These are phyloP conservation scores for Athalia cordata DNA, from an alignment of 2,888 invertebrate genomes.

Conservation along the genomic window DNA sequence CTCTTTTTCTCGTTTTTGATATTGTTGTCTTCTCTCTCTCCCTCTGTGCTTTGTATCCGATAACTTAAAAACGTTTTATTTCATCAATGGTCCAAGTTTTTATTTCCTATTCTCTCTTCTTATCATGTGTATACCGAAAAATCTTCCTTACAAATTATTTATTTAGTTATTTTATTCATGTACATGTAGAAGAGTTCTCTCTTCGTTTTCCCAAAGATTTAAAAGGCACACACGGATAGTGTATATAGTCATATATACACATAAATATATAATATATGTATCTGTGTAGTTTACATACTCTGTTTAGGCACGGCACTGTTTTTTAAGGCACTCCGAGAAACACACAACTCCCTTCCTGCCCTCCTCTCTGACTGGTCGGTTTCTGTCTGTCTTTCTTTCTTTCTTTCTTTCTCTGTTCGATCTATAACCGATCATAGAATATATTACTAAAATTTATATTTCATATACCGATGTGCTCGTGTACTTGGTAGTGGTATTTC, in stretches of 20 bases:
- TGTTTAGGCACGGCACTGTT: neutral
- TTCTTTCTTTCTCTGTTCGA: conserved; percentile 24
- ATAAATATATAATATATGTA: neutral
- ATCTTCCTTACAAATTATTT: too few relatives aligned
- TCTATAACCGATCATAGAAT: too few relatives aligned
- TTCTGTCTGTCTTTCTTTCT: conserved; percentile 11
- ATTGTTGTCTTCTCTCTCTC: conserved; percentile 44
- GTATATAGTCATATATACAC: neutral
- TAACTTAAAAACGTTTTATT: neutral
- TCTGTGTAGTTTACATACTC: neutral
- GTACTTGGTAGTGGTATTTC: too few relatives aligned
- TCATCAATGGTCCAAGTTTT: too few relatives aligned
- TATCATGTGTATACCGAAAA: too few relatives aligned
- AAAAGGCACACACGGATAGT: neutral
- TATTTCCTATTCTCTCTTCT: too few relatives aligned
- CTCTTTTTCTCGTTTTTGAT: conserved; percentile 39
- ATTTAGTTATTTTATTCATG: too few relatives aligned
- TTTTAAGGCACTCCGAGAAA: conserved; percentile 1
- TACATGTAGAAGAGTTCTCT: too few relatives aligned
- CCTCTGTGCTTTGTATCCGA: conserved; percentile 40
- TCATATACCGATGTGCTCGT: too few relatives aligned
- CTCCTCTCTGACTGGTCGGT: conserved; percentile 34
- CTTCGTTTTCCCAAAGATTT: too few relatives aligned
- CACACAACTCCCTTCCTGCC: neutral
- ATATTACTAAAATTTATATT: too few relatives aligned